Percentiles rank a stretch among this genome's conserved stretches.
These are phyloP conservation scores for Dryoscopus gambensis DNA, from an alignment of 2,113 vertebrate genomes.

Conservation along the genomic window DNA sequence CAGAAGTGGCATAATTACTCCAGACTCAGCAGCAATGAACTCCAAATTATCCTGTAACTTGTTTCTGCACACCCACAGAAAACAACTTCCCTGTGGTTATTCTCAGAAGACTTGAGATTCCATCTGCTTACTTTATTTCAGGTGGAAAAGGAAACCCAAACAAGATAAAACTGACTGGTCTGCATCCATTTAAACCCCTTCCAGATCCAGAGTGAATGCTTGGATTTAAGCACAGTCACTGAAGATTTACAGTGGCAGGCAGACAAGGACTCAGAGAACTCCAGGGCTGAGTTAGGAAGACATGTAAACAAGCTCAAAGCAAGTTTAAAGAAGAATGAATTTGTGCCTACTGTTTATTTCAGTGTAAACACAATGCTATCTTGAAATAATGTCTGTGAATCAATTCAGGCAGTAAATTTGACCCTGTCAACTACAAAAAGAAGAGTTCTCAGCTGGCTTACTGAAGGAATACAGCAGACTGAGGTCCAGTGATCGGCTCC, in stretches of 20 bases:
- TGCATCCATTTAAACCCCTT: background rate
- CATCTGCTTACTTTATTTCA: constrained; percentile 43
- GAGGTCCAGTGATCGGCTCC: background rate
- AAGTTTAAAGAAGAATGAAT: background rate
- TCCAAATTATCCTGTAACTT: constrained; percentile 29
- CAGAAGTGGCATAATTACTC: background rate
- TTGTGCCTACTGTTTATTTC: background rate
- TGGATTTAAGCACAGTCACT: background rate
- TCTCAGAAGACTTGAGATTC: constrained; percentile 15
- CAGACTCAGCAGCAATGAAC: constrained; percentile 34
- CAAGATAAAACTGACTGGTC: background rate
- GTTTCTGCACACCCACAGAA: constrained; percentile 7
- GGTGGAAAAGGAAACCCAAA: background rate
- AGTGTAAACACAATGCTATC: background rate
- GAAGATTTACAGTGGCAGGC: background rate
- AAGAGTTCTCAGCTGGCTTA: background rate
- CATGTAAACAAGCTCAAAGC: background rate
- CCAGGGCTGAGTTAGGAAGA: background rate
- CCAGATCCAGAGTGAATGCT: background rate
- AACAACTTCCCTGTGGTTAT: background rate
- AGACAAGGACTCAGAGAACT: background rate
- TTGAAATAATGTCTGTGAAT: background rate
- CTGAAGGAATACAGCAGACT: background rate
- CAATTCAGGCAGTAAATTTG: background rate
- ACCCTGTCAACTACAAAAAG: background rate